These are phyloP conservation scores for Seriola rivoliana DNA, from an alignment of 2,113 vertebrate genomes.

Conservation along the genomic window DNA sequence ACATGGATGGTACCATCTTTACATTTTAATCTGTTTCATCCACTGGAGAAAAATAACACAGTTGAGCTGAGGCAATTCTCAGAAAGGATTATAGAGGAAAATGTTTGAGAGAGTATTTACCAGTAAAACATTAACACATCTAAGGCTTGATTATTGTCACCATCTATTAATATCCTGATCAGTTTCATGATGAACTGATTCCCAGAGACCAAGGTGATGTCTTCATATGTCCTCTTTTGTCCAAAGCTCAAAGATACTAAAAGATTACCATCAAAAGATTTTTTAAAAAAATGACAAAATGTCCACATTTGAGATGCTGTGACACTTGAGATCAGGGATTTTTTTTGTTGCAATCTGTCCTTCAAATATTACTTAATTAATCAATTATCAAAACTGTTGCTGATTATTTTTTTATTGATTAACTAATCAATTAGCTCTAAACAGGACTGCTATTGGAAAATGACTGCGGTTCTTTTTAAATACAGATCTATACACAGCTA, in stretches of 20 bases:
- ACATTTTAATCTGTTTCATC: slow-evolving; percentile 12
- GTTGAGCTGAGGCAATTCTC: neutral
- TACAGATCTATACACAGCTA: neutral
- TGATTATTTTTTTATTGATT: neutral
- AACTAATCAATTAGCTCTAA: neutral
- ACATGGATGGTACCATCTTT: neutral
- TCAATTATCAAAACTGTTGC: neutral
- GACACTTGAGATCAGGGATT: too few relatives aligned
- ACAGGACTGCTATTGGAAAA: neutral
- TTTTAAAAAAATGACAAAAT: too few relatives aligned
- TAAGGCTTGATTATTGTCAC: neutral
- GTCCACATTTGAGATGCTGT: too few relatives aligned
- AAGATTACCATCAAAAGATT: too few relatives aligned
- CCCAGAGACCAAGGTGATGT: neutral
- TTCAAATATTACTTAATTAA: neutral
- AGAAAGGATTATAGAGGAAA: neutral
- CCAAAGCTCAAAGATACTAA: neutral
- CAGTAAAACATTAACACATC: neutral
- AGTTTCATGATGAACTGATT: neutral
- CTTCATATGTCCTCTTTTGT: neutral
- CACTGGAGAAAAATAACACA: neutral
- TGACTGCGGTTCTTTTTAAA: neutral
- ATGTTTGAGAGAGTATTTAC: neutral
- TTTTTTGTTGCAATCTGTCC: neutral
- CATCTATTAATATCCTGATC: neutral